phyloP scores from a whole-genome alignment of 2,888 invertebrate species.

The Microplitis deprimator region DNA sequence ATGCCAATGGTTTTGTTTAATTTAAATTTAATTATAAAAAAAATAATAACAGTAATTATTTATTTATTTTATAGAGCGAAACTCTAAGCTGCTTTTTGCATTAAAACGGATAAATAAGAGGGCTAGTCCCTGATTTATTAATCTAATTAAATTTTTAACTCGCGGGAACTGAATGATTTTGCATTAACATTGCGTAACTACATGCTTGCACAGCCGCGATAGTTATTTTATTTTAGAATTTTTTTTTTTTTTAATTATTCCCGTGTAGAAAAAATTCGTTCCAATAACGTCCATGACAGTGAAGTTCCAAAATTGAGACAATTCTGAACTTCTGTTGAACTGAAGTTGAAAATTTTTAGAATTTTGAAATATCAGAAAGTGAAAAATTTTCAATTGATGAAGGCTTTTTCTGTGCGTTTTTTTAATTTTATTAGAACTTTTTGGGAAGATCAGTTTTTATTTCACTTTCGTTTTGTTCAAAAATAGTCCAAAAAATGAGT shows the following conservation, averaged over 20 bases:
- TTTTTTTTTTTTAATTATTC: neutral
- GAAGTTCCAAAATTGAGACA: too few relatives aligned
- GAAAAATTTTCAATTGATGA: too few relatives aligned
- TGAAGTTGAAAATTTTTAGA: too few relatives aligned
- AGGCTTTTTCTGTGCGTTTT: too few relatives aligned
- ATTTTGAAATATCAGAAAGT: too few relatives aligned
- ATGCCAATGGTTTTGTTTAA: slow-evolving; percentile 16
- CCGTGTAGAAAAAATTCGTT: too few relatives aligned
- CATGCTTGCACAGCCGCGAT: slow-evolving; percentile 50
- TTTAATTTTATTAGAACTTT: too few relatives aligned
- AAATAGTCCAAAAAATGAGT: too few relatives aligned
- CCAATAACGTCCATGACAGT: too few relatives aligned
- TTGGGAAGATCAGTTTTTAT: too few relatives aligned
- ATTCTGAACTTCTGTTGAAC: too few relatives aligned
- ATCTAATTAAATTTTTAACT: slow-evolving; percentile 8
- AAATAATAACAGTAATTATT: slow-evolving; percentile 1
- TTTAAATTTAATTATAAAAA: neutral
- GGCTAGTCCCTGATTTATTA: slow-evolving; percentile 21
- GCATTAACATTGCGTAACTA: slow-evolving; percentile 47
- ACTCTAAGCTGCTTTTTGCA: neutral
- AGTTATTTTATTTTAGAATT: slow-evolving; percentile 16
- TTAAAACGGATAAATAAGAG: neutral
- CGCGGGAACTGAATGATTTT: slow-evolving; percentile 15
- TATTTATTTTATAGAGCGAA: neutral
- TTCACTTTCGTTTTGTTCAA: too few relatives aligned